phyloP scores from a whole-genome alignment of 2,888 invertebrate genomes.

The Acanthoscelides obtectus region DNA sequence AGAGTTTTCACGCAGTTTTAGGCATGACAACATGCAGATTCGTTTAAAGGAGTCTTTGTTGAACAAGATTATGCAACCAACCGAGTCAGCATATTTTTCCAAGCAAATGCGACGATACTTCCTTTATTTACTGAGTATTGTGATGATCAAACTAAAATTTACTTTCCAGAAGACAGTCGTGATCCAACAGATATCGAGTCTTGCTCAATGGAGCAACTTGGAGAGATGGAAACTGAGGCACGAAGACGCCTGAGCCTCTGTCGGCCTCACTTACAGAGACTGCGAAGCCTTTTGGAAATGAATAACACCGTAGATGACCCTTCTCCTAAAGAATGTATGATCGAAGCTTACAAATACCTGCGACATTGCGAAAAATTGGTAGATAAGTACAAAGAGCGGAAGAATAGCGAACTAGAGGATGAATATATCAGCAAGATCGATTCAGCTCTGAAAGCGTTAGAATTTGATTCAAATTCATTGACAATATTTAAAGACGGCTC shows the following conservation, averaged over 20 bases:
- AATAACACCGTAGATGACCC: neutral
- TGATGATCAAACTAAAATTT: too few species aligned
- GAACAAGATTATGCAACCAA: too few species aligned
- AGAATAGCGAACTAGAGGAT: neutral
- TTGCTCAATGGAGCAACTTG: neutral
- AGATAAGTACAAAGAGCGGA: neutral
- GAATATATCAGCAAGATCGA: neutral
- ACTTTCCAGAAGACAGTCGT: neutral
- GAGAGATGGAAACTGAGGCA: neutral
- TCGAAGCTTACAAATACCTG: neutral
- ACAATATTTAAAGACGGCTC: neutral
- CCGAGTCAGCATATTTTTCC: too few species aligned
- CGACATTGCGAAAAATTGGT: neutral
- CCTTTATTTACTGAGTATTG: too few species aligned
- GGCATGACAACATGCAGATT: too few species aligned
- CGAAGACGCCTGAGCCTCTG: neutral
- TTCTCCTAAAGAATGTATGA: neutral
- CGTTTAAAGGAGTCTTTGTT: too few species aligned
- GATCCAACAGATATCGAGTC: neutral
- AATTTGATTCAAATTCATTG: neutral
- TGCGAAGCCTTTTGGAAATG: neutral
- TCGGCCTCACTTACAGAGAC: neutral
- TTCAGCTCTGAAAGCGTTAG: neutral
- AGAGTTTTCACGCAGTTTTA: too few species aligned
- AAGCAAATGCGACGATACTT: too few species aligned